Evolutionary conservation across 2,888 invertebrate species (phyloP), one percentile per base, ranked within the genome.

Genomic region (Catocala sponsa): DNA sequence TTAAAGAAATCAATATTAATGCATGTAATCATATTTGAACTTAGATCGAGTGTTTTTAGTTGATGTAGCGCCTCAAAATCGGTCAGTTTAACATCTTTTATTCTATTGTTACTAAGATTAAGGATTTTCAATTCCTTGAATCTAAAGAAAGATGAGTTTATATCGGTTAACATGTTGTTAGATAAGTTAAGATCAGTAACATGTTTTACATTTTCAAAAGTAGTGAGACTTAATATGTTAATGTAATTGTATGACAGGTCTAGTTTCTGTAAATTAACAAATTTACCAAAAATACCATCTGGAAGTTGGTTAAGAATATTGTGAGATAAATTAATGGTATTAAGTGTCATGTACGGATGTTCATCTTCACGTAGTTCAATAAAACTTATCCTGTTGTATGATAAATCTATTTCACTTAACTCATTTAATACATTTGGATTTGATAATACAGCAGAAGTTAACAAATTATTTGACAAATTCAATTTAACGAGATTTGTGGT

Each of bases 191-290:
- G 76, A 68, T 25, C 2, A 25, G 25, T 25, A 1, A 25, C 4
- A 25, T 25, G 25, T 59, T 72, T 83, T 2, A 84, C 63, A 2
- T 91, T 90, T 67, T 89, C 89, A 60, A 91, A 91, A 15, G 86
- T 83, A 9, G 79, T 60, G 2, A 62, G 68, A 55, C 66, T 78
- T 44, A 91, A 55, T 0, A 41, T 42, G 15, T 81, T 73, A 7
- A 91, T 82, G 4, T 72, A 76, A 61, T 92, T 92, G 55, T 87
- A 61, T 1, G 90, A 89, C 5, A 92, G 65, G 71, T 91, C 87
- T 63, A 91, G 75, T 33, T 50, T 72, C 64, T 79, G 72, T 13
- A 91, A 68, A 35, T 83, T 62, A 12, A 67, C 60, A 6, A 88
- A 81, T 38, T 58, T 59, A 43, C 83, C 81, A 54, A 91, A 91